Evolutionary conservation across 2,113 vertebrate species (phyloP).

Genomic region (Acrocephalus arundinaceus): DNA sequence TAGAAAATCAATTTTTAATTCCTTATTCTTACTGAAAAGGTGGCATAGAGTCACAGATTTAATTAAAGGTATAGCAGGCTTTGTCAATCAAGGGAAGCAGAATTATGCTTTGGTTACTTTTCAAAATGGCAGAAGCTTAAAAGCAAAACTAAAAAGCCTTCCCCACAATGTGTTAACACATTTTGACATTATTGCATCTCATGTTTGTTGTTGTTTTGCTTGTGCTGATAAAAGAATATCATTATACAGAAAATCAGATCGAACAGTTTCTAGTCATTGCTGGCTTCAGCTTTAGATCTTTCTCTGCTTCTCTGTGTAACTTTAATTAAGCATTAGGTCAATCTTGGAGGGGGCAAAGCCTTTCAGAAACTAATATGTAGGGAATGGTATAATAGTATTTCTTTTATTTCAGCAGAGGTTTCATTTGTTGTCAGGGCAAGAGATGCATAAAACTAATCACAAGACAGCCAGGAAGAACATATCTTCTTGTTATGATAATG

Average conservation of each 20-base stretch:
- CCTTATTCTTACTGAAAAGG: constrained; percentile 12
- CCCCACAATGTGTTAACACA: constrained; percentile 23
- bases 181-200: constrained; percentile 28
- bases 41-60: constrained; percentile 1
- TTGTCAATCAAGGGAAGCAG: constrained; percentile 53
- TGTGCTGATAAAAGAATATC: constrained; percentile 12
- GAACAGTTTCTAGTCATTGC: constrained; percentile 37
- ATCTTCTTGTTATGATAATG: not conserved
- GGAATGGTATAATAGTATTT: not conserved
- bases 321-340: constrained; percentile 68
- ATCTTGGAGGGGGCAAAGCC: not conserved
- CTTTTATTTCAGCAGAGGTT: constrained; percentile 11
- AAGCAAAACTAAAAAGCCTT: constrained; percentile 18
- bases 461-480: not conserved
- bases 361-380: constrained; percentile 37
- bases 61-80: constrained; percentile 62
- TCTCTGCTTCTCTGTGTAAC: constrained; percentile 41
- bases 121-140: constrained; percentile 63
- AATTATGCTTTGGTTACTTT: constrained; percentile 44
- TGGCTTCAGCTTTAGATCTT: constrained; percentile 28
- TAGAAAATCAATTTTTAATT: constrained; percentile 19
- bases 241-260: constrained; percentile 56
- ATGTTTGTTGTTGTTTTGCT: not conserved
- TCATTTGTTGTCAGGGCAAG: not conserved
- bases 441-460: not conserved